phyloP scores from a whole-genome alignment of 2,888 invertebrate genomes.

The Pseudococcus longispinus region DNA sequence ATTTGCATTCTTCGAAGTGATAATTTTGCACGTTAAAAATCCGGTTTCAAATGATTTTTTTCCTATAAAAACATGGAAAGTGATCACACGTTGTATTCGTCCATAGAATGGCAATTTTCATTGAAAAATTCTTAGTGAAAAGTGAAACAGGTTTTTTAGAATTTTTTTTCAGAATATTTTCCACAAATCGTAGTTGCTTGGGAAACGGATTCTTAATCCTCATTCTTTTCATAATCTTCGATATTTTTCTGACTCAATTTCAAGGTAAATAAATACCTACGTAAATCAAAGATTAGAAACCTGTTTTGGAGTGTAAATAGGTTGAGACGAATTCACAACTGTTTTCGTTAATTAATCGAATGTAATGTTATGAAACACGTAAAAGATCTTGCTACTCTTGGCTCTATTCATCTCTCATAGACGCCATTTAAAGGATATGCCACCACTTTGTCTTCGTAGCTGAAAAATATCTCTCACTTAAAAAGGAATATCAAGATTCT shows the following conservation, averaged over 20 bases:
- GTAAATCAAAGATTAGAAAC: background rate
- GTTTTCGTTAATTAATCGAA: too few relatives aligned
- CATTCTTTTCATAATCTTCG: background rate
- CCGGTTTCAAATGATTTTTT: background rate
- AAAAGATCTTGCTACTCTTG: too few relatives aligned
- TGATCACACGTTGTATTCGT: too few relatives aligned
- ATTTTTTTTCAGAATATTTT: background rate
- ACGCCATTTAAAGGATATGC: too few relatives aligned
- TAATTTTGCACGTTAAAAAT: background rate
- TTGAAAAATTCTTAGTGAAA: background rate
- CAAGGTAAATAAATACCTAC: background rate
- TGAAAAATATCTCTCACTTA: too few relatives aligned
- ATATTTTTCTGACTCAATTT: background rate
- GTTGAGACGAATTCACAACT: background rate
- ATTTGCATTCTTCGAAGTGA: background rate
- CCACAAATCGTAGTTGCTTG: background rate
- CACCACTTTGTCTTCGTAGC: too few relatives aligned
- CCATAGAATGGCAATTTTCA: background rate
- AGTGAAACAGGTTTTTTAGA: background rate
- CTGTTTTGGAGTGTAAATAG: background rate
- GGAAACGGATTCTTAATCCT: background rate
- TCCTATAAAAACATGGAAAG: background rate
- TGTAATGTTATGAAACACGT: too few relatives aligned
- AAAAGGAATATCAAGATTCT: too few relatives aligned
- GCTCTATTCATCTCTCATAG: too few relatives aligned